Conservation (phyloP, 2,888 invertebrate species). For the Oxyteleia sp. region DNA sequence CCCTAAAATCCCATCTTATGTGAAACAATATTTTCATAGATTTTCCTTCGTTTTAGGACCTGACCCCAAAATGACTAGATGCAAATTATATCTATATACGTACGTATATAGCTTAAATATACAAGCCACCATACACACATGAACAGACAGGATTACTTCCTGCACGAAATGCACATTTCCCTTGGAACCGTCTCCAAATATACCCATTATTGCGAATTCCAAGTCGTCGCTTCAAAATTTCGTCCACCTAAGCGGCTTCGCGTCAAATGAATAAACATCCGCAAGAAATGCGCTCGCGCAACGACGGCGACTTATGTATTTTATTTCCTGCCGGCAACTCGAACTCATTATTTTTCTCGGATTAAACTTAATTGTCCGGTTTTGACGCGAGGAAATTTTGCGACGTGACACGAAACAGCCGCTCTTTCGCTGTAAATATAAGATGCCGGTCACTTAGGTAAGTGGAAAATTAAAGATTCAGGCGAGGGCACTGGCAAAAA, state of each 20-base stretch:
- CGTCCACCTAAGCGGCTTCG: constrained; percentile 44
- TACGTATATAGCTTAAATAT: too few relatives aligned
- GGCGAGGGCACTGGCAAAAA: too few relatives aligned
- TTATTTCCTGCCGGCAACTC: constrained; percentile 30
- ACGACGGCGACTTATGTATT: constrained; percentile 51
- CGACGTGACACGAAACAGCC: background rate
- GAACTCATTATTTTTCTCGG: constrained; percentile 45
- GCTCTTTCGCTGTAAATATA: background rate
- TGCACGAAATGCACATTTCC: constrained; percentile 25
- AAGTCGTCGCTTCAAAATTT: constrained; percentile 41
- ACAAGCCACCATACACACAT: background rate
- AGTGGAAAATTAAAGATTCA: too few relatives aligned
- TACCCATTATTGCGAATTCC: constrained; percentile 40
- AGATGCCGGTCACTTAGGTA: constrained; percentile 2
- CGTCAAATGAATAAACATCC: constrained; percentile 59
- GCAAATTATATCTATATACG: background rate
- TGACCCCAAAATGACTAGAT: too few relatives aligned
- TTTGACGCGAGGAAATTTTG: constrained; percentile 22
- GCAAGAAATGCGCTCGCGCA: constrained; percentile 42
- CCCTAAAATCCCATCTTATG: too few relatives aligned
- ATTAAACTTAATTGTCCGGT: constrained; percentile 26
- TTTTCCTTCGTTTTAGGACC: too few relatives aligned
- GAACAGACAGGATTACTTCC: constrained; percentile 28
- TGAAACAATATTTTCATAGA: too few relatives aligned
- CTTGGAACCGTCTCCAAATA: constrained; percentile 19